These are phyloP conservation scores for Melanerpes aurifrons DNA, from an alignment of 2,113 vertebrate species.

Conservation along the genomic window DNA sequence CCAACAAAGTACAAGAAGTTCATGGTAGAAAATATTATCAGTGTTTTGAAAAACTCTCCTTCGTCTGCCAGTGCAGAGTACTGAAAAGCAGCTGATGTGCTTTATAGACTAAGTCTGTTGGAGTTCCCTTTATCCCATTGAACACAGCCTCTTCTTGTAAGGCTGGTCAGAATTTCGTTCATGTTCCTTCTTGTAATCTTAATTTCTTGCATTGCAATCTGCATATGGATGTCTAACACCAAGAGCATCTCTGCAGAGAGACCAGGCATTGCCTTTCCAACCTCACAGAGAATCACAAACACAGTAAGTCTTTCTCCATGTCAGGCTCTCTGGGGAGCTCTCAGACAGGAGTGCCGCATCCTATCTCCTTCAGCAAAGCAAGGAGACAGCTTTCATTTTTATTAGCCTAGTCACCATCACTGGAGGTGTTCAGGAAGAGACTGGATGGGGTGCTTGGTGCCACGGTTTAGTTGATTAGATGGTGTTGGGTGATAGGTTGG, in stretches of 20 bases:
- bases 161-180: background rate
- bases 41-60: background rate
- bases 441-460: too few relatives aligned
- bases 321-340: background rate
- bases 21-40: background rate
- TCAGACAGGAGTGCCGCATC: background rate
- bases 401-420: background rate
- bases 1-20: background rate
- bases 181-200: background rate
- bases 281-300: background rate
- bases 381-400: background rate
- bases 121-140: background rate
- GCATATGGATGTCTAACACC: accelerated
- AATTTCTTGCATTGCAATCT: background rate
- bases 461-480: too few relatives aligned
- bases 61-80: background rate
- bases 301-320: accelerated
- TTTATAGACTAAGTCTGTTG: background rate
- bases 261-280: background rate
- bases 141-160: background rate
- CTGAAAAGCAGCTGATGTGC: background rate
- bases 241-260: background rate
- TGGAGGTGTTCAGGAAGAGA: too few relatives aligned
- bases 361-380: background rate
- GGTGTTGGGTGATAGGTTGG: too few relatives aligned